Conservation (phyloP, 2,797 vertebrate species). For the Delichon dasypus region DNA sequence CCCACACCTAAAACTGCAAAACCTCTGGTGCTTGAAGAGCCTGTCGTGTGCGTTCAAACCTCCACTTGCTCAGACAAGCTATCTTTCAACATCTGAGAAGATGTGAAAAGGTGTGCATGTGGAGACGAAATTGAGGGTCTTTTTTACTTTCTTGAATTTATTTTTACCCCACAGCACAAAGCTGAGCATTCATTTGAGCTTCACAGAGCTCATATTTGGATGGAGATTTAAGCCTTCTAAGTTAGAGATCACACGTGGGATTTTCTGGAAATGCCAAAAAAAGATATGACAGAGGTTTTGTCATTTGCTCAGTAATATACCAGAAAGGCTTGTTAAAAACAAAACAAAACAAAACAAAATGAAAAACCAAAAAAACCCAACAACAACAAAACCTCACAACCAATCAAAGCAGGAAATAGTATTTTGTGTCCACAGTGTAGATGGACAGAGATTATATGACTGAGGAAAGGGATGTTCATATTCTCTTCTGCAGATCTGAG, state of each 20-base stretch:
- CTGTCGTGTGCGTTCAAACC: fast-evolving
- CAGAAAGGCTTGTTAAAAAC: background rate
- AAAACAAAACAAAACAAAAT: too few relatives aligned
- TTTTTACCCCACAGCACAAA: constrained; percentile 28
- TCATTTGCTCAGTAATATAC: background rate
- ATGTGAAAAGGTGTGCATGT: background rate
- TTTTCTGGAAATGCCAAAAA: constrained; percentile 45
- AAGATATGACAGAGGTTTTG: background rate
- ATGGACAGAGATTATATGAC: background rate
- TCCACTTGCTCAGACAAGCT: background rate
- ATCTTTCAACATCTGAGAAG: background rate
- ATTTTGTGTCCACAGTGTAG: background rate
- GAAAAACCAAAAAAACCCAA: too few relatives aligned
- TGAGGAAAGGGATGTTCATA: background rate
- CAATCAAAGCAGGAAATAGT: background rate
- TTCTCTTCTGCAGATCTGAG: background rate
- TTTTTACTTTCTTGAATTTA: background rate
- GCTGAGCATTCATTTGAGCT: background rate
- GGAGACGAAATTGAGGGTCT: background rate
- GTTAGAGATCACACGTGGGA: background rate
- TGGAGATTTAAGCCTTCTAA: background rate
- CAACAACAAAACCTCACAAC: background rate
- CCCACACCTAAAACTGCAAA: background rate
- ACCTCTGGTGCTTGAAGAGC: background rate
- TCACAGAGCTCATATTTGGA: background rate